Evolutionary conservation across 53 echinoderm and acorn worm species (phyloP), one percentile per base, ranked within the genome.

Genomic region (Crossaster papposus): DNA sequence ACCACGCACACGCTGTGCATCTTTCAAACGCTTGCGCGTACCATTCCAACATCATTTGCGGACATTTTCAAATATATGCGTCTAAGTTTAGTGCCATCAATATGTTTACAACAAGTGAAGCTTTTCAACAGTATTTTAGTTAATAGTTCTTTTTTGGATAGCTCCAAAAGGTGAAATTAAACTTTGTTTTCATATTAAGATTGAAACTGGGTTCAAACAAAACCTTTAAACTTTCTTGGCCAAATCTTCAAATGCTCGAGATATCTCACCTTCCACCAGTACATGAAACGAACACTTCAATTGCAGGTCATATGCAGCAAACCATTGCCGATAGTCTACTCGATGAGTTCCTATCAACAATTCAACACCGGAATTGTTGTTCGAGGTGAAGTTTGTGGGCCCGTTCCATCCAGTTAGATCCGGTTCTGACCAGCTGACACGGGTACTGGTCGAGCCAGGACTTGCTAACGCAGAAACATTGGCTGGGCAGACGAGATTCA

Each of bases 401-500:
- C 79, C 62, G 2, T 64, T 33, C 63, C 77, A 51, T 71, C 80
- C 89, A 37, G 81, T 52, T 11, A 81, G 32, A 70, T 29, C 70
- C 50, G 81, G 89, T 50, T 62, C 64, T 2, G 18, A 18, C 89
- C 89, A 89, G 32, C 12, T 29, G 2, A 81, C 70, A 11, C 8
- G 2, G 14, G 78, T 55, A 9, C 26, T 80, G 0, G 30, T 58
- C 6, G 68, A 24, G 3, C 81, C 81, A 18, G 51, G 14, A 10
- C 37, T 44, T 15, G 81, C 63, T 17, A 68, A 50, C 13, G 63
- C 72, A 0, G 68, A 68, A 2, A 80, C 20, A 24, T 80, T 63
- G 4, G 18, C 80, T 20, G 89, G 81, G 70, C 89, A 89, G 28
- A 70, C 89, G 14, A 32, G 2, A 12, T 34, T 2, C 75, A 74